Base-by-base conservation (phyloP, 2,113 vertebrate species). In the Ramphastos sulfuratus region DNA sequence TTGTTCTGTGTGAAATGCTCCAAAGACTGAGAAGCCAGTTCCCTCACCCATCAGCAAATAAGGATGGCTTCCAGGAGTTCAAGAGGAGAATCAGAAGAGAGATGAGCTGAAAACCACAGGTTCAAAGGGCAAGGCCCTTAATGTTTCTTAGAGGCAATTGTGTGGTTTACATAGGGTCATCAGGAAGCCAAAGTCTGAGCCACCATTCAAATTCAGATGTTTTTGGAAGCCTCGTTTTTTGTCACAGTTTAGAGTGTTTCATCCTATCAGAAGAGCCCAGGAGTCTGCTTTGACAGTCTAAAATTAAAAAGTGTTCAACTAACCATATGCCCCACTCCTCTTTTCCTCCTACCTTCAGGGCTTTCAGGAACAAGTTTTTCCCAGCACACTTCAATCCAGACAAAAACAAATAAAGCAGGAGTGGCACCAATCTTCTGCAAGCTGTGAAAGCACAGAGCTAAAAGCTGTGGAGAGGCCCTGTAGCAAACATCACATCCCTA, bases 231-330 rank as follows among this genome's bases (percentile, higher is more conserved):
- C 60, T 84, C 63, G n/a, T 61, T 91, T 91, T 94, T 83, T 93
- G 93, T 95, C 85, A 94, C 66, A 70, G 61, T 88, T 93, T 82
- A 28, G 73, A 69, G 46, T 25, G 82, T 82, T 94, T 91, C 82
- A 66, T 89, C 93, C 94, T 95, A 95, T 94, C 91, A 93, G 82
- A 83, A 81, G 82, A 91, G 85, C 59, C 82, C 91, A 73, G 39
- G 70, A 96, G 46, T 25, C 55, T 86, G 87, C 65, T 73, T 91
- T 55, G 61, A 83, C 1, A 1, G 88, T 91, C 73, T 87, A 80
- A 88, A 91, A 81, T 72, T 88, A 78, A 63, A 77, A 85, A 85
- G 73, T 18, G 65, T 48, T 90, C 87, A 90, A 31, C 58, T 90
- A 90, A 85, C 44, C 50, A 63, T 19, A 31, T 25, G 65, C 39